Evolutionary conservation across 2,888 invertebrate genomes (phyloP), one percentile per base, ranked within the genome.

Genomic region (Dicyrtomina minuta): DNA sequence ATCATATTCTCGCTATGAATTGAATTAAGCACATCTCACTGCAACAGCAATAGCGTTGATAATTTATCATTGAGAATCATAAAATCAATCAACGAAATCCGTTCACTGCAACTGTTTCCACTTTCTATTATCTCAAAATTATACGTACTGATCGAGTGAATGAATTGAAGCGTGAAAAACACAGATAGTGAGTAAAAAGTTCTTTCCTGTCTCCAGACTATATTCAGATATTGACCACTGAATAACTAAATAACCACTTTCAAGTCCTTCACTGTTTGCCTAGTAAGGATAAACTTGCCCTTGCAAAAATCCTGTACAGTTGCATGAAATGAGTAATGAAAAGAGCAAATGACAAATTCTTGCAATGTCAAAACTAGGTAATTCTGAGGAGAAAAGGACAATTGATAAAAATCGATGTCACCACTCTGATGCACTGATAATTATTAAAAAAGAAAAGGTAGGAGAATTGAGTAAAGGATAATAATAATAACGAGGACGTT

Each of bases 261-360:
- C 15, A 8, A 65, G 64, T 65, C 64, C 64, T 65, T 65, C 64
- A 65, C 53, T 39, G 41, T 53, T 65, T 65, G 64, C 64, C 64
- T 65, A 65, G 27, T n/a, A n/a, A n/a, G n/a, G n/a, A n/a, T n/a
- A n/a, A n/a, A n/a, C n/a, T n/a, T n/a, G n/a, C n/a, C n/a, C n/a
- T 61, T 61, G 44, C 39, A 33, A 41, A 53, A 53, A 65, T 65
- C 64, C 64, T 65, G 64, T 51, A 49, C 15, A 33, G 12, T 33
- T 20, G 26, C 51, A 51, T 46, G n/a, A 8, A 20, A 12, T 53
- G 15, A 27, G 1, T n/a, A 12, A 65, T 65, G 33, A 65, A 41
- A 65, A 13, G 17, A 6, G 64, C 41, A n/a, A n/a, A n/a, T n/a
- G n/a, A n/a, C n/a, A 20, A 53, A 53, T 24, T 65, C 64, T 65